These are phyloP conservation scores for Scaptomyza graminum DNA, from an alignment of 1,140 invertebrate species.

Conservation along the genomic window DNA sequence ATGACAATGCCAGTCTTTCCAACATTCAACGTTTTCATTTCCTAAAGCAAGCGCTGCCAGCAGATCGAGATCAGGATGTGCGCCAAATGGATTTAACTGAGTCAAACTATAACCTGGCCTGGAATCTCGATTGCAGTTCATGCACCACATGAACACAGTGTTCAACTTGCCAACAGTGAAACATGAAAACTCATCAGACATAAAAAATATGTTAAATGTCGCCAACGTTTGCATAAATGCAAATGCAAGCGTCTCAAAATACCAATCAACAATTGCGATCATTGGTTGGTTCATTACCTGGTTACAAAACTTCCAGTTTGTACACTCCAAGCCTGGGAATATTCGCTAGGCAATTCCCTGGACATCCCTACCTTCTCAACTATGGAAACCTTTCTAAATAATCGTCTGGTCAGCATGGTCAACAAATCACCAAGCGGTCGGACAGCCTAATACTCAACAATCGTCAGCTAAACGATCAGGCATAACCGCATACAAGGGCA, in stretches of 20 bases:
- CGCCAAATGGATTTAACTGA: background rate
- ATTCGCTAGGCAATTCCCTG: background rate
- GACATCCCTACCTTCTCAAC: too few relatives aligned
- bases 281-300: too few relatives aligned
- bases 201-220: background rate
- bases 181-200: background rate
- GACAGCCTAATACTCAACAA: too few relatives aligned
- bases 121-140: background rate
- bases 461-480: too few relatives aligned
- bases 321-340: background rate
- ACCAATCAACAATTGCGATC: too few relatives aligned
- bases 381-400: background rate
- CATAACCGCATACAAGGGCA: too few relatives aligned
- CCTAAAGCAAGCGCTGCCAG: conserved; percentile 1
- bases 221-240: background rate
- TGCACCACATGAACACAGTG: background rate
- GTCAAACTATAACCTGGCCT: background rate
- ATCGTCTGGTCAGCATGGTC: too few relatives aligned
- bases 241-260: background rate
- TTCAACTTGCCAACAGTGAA: background rate
- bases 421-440: too few relatives aligned
- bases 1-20: background rate
- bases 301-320: too few relatives aligned
- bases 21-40: conserved; percentile 4
- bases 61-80: background rate